Evolutionary conservation across 1,140 invertebrate genomes (phyloP), one percentile per base, ranked within the genome.

Genomic region (Tribolium castaneum): DNA sequence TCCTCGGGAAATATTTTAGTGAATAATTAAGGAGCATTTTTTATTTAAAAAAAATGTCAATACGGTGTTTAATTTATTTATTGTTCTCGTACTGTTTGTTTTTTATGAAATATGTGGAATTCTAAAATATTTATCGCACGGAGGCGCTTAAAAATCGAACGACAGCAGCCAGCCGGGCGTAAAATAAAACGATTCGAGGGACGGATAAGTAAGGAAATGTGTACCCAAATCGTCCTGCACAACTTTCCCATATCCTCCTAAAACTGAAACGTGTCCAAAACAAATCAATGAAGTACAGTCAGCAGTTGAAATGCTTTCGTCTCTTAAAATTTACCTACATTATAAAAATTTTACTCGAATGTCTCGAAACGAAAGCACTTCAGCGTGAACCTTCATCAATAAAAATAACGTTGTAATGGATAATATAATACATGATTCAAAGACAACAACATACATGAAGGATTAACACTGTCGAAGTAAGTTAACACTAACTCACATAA

Each of bases 401-500:
- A 66, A 66, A 66, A 66, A 66, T 22, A 25, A 25, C 59, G 59
- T 66, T 56, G 39, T 77, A 50, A 70, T 78, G 77, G 77, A 75
- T 78, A 78, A 78, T 75, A 72, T 77, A 22, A 39, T 76, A 80
- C 80, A 83, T 82, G 76, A 82, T 80, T 78, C 77, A 82, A 81
- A 78, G 79, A 78, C 59, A 77, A 52, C 72, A 51, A 80, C 75
- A 81, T 80, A 84, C 80, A 84, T 78, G 72, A 81, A 78, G 83
- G 82, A 83, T 76, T 80, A 81, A 84, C 80, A 84, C 82, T 78
- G 71, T 30, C 78, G 75, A 84, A 83, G 83, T 83, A 84, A 83
- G 82, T 83, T 80, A 71, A 83, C 83, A 83, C 79, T 77, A 59
- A 50, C 62, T 78, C 75, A 82, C 79, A 78, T 78, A 80, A 76